Percentiles rank a stretch among this genome's conserved stretches.
phyloP scores from a whole-genome alignment of 2,113 vertebrate species.

The Oryzias celebensis region DNA sequence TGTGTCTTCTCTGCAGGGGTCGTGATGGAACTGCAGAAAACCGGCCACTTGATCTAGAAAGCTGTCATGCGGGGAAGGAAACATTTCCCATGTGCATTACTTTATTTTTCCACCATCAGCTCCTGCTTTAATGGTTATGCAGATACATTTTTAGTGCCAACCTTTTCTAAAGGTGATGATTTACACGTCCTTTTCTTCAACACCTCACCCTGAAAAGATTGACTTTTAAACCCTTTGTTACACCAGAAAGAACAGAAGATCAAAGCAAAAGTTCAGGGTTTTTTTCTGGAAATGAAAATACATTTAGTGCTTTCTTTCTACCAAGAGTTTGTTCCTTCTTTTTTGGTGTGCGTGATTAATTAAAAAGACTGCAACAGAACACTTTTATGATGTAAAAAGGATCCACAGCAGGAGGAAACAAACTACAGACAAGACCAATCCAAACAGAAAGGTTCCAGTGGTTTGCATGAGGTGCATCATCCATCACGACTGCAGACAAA shows the following conservation, averaged over 20 bases:
- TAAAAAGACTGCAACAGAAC: conserved; percentile 23
- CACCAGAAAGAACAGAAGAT: background rate
- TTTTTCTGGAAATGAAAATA: conserved; percentile 2
- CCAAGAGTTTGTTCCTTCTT: background rate
- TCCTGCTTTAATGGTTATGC: background rate
- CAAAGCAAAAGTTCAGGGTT: background rate
- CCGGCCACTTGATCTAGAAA: background rate
- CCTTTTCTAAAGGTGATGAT: too few relatives aligned
- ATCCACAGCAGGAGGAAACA: conserved; percentile 30
- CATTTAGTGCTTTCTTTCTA: conserved; percentile 8
- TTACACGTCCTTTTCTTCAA: too few relatives aligned
- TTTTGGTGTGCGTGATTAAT: background rate
- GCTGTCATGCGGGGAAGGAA: too few relatives aligned
- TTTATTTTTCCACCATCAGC: background rate
- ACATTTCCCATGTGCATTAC: too few relatives aligned
- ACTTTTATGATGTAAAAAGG: conserved; percentile 65
- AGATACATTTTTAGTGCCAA: too few relatives aligned
- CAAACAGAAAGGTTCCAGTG: conserved; percentile 18
- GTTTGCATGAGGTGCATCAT: conserved; percentile 24
- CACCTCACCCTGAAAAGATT: too few relatives aligned
- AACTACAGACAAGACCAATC: too few relatives aligned
- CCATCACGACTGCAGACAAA: too few relatives aligned
- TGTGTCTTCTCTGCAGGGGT: conserved; percentile 57
- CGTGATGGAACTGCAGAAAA: conserved; percentile 17
- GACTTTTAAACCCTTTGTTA: background rate